These are phyloP conservation scores for Archilochus colubris DNA, from an alignment of 2,113 vertebrate genomes.

Conservation along the genomic window DNA sequence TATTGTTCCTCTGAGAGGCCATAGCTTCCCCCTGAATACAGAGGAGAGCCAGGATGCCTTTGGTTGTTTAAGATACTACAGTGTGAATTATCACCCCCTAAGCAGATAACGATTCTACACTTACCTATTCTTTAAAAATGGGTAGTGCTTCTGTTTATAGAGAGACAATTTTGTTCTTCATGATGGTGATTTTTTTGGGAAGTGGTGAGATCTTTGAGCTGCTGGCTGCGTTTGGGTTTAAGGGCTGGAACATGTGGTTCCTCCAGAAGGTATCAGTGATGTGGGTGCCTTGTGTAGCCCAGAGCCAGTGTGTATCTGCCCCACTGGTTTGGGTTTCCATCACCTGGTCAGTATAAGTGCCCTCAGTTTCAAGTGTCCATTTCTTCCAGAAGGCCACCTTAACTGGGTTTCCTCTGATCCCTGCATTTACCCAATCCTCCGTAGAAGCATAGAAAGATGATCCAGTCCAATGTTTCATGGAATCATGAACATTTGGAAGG, in stretches of 20 bases:
- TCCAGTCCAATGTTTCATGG: too few species aligned
- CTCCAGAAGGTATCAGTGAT: neutral
- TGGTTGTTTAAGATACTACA: neutral
- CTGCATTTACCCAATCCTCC: neutral
- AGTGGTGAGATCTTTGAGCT: neutral
- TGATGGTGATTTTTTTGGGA: too few species aligned
- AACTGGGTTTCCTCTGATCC: too few species aligned
- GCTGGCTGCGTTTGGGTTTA: neutral
- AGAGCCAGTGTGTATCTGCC: neutral
- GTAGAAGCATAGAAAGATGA: too few species aligned
- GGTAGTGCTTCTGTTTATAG: neutral
- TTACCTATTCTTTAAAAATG: neutral
- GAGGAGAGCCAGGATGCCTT: neutral
- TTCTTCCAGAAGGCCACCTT: neutral
- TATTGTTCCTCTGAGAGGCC: neutral
- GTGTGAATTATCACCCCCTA: neutral
- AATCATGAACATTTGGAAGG: too few species aligned
- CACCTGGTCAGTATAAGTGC: too few species aligned
- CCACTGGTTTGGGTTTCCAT: neutral
- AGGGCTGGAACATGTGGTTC: neutral
- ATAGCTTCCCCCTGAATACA: neutral
- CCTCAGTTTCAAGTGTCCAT: neutral
- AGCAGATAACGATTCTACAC: neutral
- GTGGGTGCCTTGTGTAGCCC: rapidly evolving
- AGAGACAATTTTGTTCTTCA: neutral